phyloP scores from a whole-genome alignment of 2,888 invertebrate genomes.

The Heliconius hortense region DNA sequence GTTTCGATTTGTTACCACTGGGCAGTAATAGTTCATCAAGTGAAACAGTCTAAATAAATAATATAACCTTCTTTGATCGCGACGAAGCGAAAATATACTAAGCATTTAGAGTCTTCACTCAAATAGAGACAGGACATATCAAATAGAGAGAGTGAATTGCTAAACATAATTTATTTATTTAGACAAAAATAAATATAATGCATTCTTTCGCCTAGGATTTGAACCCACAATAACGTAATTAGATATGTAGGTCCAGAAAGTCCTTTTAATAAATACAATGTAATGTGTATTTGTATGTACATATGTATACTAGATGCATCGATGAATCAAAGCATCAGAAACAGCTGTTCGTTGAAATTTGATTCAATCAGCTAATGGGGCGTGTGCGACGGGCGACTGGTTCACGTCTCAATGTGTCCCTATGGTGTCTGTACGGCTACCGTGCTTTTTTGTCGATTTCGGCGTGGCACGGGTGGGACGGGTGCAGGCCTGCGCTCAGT shows the following conservation, averaged over 20 bases:
- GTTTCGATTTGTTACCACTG: constrained; percentile 39
- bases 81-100: too few species aligned
- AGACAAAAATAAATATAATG: background rate
- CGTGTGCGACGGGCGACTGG: constrained; percentile 52
- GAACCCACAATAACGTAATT: background rate
- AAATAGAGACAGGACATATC: background rate
- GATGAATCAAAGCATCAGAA: constrained; percentile 55
- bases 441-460: constrained; percentile 37
- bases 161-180: background rate
- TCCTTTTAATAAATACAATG: background rate
- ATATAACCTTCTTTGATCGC: background rate
- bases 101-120: background rate
- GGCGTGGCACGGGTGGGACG: constrained; percentile 38
- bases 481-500: constrained; percentile 29
- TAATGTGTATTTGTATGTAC: background rate
- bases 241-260: too few species aligned
- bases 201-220: background rate
- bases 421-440: constrained; percentile 33
- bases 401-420: constrained; percentile 42
- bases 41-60: background rate
- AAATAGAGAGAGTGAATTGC: too few species aligned
- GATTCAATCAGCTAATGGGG: constrained; percentile 72
- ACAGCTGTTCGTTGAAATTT: constrained; percentile 76
- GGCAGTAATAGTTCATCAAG: background rate
- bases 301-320: constrained; percentile 53